These are phyloP conservation scores for Trematomus bernacchii DNA, from an alignment of 2,797 vertebrate species.

Conservation along the genomic window DNA sequence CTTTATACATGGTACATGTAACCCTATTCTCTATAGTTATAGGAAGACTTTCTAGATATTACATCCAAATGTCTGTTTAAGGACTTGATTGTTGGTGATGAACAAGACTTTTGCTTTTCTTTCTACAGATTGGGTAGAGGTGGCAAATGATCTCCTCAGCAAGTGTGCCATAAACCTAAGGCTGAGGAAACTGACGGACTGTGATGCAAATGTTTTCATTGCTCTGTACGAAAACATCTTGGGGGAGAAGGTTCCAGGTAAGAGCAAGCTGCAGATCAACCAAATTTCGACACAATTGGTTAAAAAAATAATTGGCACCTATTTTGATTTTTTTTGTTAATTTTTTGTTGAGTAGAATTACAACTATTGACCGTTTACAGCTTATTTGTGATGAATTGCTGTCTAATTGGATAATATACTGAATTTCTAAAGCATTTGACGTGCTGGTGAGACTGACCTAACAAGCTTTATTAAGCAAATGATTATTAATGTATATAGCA, in stretches of 20 bases:
- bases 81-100: background rate
- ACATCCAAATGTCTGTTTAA: background rate
- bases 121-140: conserved; percentile 89
- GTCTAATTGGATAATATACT: background rate
- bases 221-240: conserved; percentile 92
- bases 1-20: background rate
- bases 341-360: background rate
- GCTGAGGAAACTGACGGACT: conserved; percentile 88
- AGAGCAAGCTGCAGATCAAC: conserved; percentile 14
- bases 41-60: background rate
- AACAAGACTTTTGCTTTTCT: background rate
- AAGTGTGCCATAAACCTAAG: conserved; percentile 89
- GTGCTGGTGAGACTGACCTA: background rate
- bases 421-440: background rate
- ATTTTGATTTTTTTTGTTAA: no score
- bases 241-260: conserved; percentile 95
- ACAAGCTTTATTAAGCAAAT: background rate
- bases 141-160: conserved; percentile 92
- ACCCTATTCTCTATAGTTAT: background rate
- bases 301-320: no score
- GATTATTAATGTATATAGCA: background rate
- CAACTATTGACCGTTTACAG: background rate
- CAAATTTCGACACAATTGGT: background rate
- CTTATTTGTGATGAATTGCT: background rate
- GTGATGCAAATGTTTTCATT: conserved; percentile 91